Evolutionary conservation across 2,888 invertebrate species (phyloP).

Genomic region (Zaprionus obscuricornis): DNA sequence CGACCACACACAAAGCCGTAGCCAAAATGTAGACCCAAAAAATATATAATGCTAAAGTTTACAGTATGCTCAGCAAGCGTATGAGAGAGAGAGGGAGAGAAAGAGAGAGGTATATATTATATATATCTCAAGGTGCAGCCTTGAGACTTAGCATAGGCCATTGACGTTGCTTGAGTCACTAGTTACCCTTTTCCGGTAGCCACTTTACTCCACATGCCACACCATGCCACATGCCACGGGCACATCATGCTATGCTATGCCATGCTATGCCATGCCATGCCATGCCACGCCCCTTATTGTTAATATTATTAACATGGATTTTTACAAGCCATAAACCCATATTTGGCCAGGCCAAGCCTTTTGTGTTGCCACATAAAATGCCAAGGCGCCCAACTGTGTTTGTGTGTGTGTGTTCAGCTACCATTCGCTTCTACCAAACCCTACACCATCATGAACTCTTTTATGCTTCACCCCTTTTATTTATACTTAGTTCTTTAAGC

Average conservation of each 20-base stretch:
- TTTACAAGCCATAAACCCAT: constrained; percentile 77
- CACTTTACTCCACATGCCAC: neutral
- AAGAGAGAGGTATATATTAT: too few relatives aligned
- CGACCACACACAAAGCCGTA: constrained; percentile 17
- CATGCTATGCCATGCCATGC: too few relatives aligned
- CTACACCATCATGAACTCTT: too few relatives aligned
- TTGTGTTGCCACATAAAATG: constrained; percentile 69
- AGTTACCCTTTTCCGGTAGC: constrained; percentile 64
- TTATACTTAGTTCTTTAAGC: too few relatives aligned
- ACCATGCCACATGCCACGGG: too few relatives aligned
- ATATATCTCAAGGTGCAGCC: constrained; percentile 36
- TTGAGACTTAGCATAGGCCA: constrained; percentile 42
- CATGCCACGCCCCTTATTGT: constrained; percentile 47
- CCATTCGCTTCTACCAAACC: too few relatives aligned
- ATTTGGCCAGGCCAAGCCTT: constrained; percentile 69
- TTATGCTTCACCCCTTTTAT: too few relatives aligned
- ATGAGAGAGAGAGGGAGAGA: too few relatives aligned
- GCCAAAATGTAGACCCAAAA: constrained; percentile 3
- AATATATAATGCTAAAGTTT: constrained; percentile 33
- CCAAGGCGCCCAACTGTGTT: constrained; percentile 55
- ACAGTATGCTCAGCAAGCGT: constrained; percentile 14
- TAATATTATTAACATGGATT: constrained; percentile 77
- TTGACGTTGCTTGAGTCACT: constrained; percentile 41
- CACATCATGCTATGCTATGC: too few relatives aligned
- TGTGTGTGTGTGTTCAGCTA: constrained; percentile 1